Conservation (phyloP, 2,888 invertebrate genomes). For the Antheraea assamensis region DNA sequence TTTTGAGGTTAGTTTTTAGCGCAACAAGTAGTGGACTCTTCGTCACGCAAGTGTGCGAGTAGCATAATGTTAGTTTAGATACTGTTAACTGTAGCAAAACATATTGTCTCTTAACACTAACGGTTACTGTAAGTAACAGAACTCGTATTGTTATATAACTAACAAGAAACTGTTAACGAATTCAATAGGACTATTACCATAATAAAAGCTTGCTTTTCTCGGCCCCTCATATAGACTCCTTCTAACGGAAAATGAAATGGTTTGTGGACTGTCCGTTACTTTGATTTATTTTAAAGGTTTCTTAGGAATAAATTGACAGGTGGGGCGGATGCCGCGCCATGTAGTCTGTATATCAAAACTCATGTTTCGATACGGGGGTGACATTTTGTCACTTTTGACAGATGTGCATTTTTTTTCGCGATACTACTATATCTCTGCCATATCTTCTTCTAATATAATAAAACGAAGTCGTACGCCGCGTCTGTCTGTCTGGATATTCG, state of each 20-base stretch:
- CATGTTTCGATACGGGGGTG: too few relatives aligned
- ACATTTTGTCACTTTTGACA: too few relatives aligned
- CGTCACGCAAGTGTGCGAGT: too few relatives aligned
- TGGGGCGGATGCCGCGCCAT: too few relatives aligned
- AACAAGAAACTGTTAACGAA: background rate
- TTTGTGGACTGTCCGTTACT: background rate
- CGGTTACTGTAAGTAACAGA: constrained; percentile 5
- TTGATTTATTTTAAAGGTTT: background rate
- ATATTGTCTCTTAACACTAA: background rate
- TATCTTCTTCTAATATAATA: too few relatives aligned
- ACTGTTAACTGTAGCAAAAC: background rate
- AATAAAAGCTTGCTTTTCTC: background rate
- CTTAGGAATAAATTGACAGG: too few relatives aligned
- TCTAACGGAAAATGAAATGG: background rate
- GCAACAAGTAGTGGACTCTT: too few relatives aligned
- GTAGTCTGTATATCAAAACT: too few relatives aligned
- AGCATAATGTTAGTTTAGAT: background rate
- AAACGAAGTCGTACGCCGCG: too few relatives aligned
- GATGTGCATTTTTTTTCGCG: too few relatives aligned
- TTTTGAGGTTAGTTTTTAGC: too few relatives aligned
- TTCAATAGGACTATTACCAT: constrained; percentile 6
- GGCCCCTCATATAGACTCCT: background rate
- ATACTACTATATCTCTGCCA: too few relatives aligned
- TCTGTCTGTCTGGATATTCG: background rate
- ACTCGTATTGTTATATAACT: background rate